These are phyloP conservation scores for Panagrolaimus sp. DNA, from an alignment of 1,140 invertebrate species.

Conservation along the genomic window DNA sequence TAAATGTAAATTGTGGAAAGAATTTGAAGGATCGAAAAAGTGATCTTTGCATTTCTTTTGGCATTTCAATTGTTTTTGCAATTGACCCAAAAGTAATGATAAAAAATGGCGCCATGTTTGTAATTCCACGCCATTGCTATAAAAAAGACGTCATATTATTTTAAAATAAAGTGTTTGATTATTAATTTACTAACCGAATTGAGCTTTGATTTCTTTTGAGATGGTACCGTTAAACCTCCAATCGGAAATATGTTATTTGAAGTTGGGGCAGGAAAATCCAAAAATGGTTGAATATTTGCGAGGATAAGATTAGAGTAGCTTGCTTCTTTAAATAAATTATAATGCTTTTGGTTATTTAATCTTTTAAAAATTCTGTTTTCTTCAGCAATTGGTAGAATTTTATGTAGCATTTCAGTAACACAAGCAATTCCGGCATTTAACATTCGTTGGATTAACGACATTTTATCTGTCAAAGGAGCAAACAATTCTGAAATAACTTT, in stretches of 20 bases:
- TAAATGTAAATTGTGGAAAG: conserved; percentile 32
- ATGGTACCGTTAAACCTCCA: conserved; percentile 26
- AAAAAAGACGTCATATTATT: neutral
- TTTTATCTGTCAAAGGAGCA: conserved; percentile 37
- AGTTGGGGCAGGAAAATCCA: conserved; percentile 46
- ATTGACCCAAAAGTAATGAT: conserved; percentile 53
- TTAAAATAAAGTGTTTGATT: neutral
- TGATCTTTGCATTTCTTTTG: conserved; percentile 28
- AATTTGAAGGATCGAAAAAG: conserved; percentile 26
- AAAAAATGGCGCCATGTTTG: conserved; percentile 22
- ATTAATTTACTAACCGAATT: neutral
- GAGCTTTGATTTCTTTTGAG: conserved; percentile 10
- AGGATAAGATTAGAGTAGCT: conserved; percentile 12
- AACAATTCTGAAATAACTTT: conserved; percentile 44
- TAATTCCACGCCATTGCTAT: conserved; percentile 18
- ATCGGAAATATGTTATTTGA: conserved; percentile 24
- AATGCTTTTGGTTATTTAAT: neutral
- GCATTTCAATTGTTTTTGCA: conserved; percentile 49
- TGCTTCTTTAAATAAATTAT: conserved; percentile 22
- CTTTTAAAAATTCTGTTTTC: conserved; percentile 24
- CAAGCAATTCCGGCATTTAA: conserved; percentile 25
- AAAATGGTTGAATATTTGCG: conserved; percentile 33
- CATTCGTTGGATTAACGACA: conserved; percentile 43
- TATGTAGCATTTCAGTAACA: conserved; percentile 35
- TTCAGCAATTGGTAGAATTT: conserved; percentile 21